Conservation (phyloP, 2,797 vertebrate genomes). For the Pogonophryne albipinna region DNA sequence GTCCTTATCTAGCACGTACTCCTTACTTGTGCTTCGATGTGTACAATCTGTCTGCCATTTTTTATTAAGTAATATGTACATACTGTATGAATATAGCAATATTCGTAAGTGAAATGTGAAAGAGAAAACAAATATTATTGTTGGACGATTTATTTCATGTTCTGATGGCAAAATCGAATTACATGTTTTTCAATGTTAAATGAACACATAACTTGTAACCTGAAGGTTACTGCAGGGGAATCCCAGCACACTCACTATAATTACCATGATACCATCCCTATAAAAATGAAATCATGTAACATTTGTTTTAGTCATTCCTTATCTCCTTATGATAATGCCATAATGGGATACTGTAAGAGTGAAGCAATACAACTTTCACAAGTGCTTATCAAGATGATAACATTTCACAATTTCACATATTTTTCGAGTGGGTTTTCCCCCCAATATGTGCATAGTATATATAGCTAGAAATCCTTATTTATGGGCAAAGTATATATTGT, state of each 20-base stretch:
- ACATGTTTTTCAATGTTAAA: background rate
- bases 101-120: background rate
- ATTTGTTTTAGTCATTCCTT: constrained; percentile 8
- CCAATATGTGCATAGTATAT: too few relatives aligned
- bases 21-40: too few relatives aligned
- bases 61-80: too few relatives aligned
- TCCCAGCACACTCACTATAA: background rate
- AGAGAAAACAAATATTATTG: background rate
- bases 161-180: background rate
- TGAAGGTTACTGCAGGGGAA: background rate
- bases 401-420: background rate
- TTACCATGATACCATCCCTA: background rate
- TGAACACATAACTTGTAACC: background rate
- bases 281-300: background rate
- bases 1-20: too few relatives aligned
- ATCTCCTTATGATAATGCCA: background rate
- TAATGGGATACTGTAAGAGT: constrained; percentile 5
- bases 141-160: background rate
- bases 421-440: background rate
- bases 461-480: background rate
- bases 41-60: too few relatives aligned
- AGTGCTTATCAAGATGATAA: background rate
- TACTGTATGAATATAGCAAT: background rate
- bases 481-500: background rate
- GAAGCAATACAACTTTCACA: background rate